Evolutionary conservation across 2,113 vertebrate species (phyloP), one percentile per base, ranked within the genome.

Genomic region (Himantopus leucocephalus): DNA sequence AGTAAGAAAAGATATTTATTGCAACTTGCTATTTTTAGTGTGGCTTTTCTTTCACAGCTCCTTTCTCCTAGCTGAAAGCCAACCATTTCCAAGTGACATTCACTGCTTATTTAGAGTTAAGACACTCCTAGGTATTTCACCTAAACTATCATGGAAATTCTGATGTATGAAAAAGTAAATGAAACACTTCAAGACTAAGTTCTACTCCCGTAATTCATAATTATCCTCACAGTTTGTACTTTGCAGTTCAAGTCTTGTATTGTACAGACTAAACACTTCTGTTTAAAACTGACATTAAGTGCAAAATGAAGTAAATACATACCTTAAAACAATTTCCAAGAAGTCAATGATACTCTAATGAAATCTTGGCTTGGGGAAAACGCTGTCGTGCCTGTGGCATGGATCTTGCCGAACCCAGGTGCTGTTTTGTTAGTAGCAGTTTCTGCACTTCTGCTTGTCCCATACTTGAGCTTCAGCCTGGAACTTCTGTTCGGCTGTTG

Each of bases 391-490:
- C 21, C 12, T 30, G 20, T 18, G 29, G 53, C 9, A 3, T 50
- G 30, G 20, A 6, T 22, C 19, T 3, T 1, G 16, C 20, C 4
- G 5, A 75, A 23, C 8, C 4, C 18, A 2, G 21, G 23, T 32
- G n/a, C 27, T 2, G 0, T 8, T 16, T 17, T 12, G 30, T 34
- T 6, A 21, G 17, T 3, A 19, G 71, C 7, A 7, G 12, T 3
- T 29, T n/a, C 55, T 60, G 55, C 8, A 2, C 50, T 73, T 23
- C 47, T 48, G 53, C 34, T 14, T 15, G 22, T 20, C 22, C 1
- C 21, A 23, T 24, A 24, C 12, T 24, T 10, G 20, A 77, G 24
- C 35, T 13, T 71, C 20, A 9, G 30, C 1, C 34, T 3, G n/a
- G 41, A 34, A 5, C 5, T 17, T 5, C 14, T 9, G 34, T 23